These are phyloP conservation scores for Centroberyx gerrardi DNA, from an alignment of 2,797 vertebrate species.

Conservation along the genomic window DNA sequence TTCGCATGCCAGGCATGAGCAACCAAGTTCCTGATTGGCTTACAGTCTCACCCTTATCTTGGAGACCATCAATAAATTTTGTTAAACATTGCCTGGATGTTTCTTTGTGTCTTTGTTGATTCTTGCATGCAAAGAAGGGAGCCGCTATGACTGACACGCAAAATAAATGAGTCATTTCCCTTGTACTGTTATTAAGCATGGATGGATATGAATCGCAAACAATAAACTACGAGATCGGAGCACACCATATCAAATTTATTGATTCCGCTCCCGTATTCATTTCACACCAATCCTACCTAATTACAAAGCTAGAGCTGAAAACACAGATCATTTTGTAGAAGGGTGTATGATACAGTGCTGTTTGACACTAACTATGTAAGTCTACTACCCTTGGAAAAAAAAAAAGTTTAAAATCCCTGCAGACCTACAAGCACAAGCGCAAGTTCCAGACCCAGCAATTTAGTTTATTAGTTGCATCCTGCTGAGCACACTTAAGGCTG, in stretches of 20 bases:
- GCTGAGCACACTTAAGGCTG: constrained; percentile 63
- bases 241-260: constrained; percentile 17
- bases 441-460: constrained; percentile 41
- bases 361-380: constrained; percentile 1
- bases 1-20: constrained; percentile 58
- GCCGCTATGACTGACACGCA: not conserved
- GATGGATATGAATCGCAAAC: constrained; percentile 14
- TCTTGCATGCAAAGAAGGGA: constrained; percentile 23
- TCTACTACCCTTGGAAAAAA: not conserved
- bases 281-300: constrained; percentile 17
- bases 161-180: constrained; percentile 11
- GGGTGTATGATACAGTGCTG: not conserved
- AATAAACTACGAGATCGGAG: constrained; percentile 5
- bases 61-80: constrained; percentile 19
- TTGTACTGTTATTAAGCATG: not conserved
- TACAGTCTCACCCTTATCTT: constrained; percentile 33
- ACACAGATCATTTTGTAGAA: constrained; percentile 7
- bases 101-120: not conserved
- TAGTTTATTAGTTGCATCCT: constrained; percentile 64
- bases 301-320: constrained; percentile 1
- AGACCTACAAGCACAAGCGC: constrained; percentile 28
- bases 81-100: constrained; percentile 12
- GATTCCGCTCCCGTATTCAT: not conserved
- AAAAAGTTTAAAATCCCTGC: constrained; percentile 22
- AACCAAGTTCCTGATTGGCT: constrained; percentile 42